phyloP scores from a whole-genome alignment of 2,888 invertebrate genomes.

The Cyrtodaria siliqua region DNA sequence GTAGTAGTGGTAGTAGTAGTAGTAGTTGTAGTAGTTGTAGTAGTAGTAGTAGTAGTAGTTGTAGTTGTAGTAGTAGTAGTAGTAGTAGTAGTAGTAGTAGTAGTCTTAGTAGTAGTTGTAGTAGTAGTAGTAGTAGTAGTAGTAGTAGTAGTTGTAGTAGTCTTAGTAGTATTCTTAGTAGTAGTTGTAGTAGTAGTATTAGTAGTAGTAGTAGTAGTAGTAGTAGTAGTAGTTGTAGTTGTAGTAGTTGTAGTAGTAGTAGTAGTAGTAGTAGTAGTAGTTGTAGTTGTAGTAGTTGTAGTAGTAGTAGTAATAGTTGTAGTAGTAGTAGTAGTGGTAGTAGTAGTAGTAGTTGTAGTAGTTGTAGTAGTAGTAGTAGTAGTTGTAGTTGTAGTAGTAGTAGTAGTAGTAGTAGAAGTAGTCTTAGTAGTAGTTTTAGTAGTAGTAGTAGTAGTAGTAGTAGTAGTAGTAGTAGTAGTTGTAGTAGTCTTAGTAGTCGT shows the following conservation, averaged over 20 bases:
- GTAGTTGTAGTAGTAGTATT: too few relatives aligned
- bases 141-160: slow-evolving; percentile 8
- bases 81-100: slow-evolving; percentile 2
- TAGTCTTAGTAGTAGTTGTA: slow-evolving; percentile 1
- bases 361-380: slow-evolving; percentile 1
- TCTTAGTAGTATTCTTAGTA: background rate
- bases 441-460: background rate
- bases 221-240: background rate
- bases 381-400: background rate
- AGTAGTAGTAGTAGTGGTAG: background rate
- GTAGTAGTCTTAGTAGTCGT: background rate
- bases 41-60: background rate
- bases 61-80: background rate
- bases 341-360: background rate
- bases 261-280: background rate
- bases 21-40: slow-evolving; percentile 2
- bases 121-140: slow-evolving; percentile 10
- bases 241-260: background rate
- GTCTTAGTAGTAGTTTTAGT: background rate
- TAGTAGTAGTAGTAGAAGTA: background rate
- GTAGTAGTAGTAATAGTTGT: background rate
- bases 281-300: background rate
- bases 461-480: background rate
- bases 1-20: slow-evolving; percentile 10
- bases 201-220: background rate